These are phyloP conservation scores for Amphipoea lucens DNA, from an alignment of 2,888 invertebrate genomes.

Conservation along the genomic window DNA sequence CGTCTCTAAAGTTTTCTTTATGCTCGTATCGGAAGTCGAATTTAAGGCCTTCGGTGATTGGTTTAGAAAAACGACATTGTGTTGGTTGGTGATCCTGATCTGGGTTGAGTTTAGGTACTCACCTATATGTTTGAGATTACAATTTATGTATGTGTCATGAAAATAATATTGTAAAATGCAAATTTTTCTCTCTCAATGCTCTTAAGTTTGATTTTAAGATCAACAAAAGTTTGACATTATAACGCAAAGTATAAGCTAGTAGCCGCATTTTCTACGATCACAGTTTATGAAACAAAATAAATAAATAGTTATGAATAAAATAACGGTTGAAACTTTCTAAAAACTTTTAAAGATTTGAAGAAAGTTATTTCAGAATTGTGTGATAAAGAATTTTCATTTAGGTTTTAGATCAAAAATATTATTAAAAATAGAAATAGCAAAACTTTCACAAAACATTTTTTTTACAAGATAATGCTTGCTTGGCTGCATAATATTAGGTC, in stretches of 20 bases:
- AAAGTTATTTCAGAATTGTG: constrained; percentile 4
- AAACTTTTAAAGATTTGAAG: constrained; percentile 4
- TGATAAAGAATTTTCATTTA: background rate
- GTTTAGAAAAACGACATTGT: constrained; percentile 21
- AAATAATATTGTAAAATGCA: background rate
- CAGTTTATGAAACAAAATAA: background rate
- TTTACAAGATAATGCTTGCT: constrained; percentile 6
- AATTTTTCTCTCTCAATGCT: background rate
- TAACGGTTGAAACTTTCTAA: background rate
- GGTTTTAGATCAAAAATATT: background rate
- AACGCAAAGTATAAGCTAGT: background rate
- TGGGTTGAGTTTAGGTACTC: background rate
- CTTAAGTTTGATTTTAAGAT: background rate
- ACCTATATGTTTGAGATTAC: too few species aligned
- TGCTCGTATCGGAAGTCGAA: constrained; percentile 39
- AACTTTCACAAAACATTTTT: constrained; percentile 13
- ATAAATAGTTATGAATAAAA: constrained; percentile 15
- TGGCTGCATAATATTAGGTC: background rate
- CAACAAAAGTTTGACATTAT: background rate
- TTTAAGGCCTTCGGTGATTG: constrained; percentile 37
- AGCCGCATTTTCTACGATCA: background rate
- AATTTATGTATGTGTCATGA: background rate
- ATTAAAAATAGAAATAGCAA: constrained; percentile 1
- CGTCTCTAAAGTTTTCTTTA: constrained; percentile 53
- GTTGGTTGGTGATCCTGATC: constrained; percentile 15